Percentiles rank a stretch among this genome's conserved stretches.
phyloP scores from a whole-genome alignment of 2,113 vertebrate genomes.

The Potamarius usumacintae region DNA sequence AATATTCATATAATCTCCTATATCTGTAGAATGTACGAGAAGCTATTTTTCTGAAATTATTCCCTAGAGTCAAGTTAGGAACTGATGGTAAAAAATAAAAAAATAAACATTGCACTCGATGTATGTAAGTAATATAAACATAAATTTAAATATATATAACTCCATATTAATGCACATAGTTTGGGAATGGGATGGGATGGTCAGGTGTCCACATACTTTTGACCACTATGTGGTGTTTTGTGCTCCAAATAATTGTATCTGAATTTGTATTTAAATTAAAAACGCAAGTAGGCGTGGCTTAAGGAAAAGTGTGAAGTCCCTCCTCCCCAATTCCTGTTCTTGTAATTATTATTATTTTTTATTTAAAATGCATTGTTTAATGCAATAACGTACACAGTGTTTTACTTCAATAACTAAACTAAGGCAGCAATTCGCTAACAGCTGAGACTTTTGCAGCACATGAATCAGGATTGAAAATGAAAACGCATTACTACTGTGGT shows the following conservation, averaged over 20 bases:
- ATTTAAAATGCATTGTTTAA: neutral
- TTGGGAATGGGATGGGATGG: neutral
- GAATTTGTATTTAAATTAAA: neutral
- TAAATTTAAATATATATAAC: too few species aligned
- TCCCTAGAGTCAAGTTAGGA: too few species aligned
- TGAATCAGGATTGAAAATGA: neutral
- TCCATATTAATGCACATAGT: neutral
- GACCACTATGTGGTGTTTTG: neutral
- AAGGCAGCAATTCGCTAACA: neutral
- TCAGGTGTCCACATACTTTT: neutral
- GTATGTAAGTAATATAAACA: too few species aligned
- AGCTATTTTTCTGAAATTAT: too few species aligned
- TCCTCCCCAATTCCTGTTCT: neutral
- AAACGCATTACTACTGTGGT: neutral
- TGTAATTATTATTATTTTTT: neutral
- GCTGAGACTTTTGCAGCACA: neutral
- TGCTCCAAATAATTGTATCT: neutral
- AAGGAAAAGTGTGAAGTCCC: neutral
- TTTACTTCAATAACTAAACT: too few species aligned
- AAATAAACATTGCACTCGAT: too few species aligned
- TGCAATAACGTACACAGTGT: too few species aligned
- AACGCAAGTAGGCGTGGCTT: neutral
- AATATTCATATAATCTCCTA: neutral
- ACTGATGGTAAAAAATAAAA: too few species aligned
- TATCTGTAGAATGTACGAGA: too few species aligned